These are phyloP conservation scores for Cygnus olor DNA, from an alignment of 2,797 vertebrate species.

Conservation along the genomic window DNA sequence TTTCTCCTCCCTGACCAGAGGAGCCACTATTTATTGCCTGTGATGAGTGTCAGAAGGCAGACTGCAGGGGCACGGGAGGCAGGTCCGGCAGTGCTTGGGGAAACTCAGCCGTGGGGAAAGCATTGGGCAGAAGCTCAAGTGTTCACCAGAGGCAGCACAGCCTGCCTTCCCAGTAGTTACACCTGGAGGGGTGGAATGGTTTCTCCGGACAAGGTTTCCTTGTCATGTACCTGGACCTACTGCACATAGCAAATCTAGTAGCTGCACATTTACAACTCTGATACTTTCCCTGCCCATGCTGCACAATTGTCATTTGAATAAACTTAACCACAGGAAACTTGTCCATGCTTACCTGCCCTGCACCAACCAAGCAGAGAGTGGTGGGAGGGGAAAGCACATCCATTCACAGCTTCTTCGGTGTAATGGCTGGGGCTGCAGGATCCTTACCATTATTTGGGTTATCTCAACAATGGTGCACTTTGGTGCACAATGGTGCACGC, in stretches of 20 bases:
- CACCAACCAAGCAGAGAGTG: neutral
- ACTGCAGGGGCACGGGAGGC: neutral
- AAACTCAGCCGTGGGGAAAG: neutral
- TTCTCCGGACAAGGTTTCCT: neutral
- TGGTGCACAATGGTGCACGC: too few relatives aligned
- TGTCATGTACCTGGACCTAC: accelerated
- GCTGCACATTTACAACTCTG: neutral
- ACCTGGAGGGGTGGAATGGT: neutral
- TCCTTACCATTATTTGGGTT: neutral
- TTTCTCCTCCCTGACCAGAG: neutral
- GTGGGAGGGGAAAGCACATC: neutral
- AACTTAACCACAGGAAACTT: neutral
- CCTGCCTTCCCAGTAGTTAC: neutral
- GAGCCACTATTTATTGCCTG: accelerated
- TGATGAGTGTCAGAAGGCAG: neutral
- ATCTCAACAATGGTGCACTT: neutral
- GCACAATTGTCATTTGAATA: neutral
- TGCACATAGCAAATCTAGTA: neutral
- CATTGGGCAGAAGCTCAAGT: neutral
- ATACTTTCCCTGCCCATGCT: neutral
- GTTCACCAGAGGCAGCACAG: neutral
- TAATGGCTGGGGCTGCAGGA: neutral
- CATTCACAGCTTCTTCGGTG: neutral
- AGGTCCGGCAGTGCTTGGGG: neutral
- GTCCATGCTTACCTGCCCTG: accelerated